These are phyloP conservation scores for Drosophila jambulina DNA, from an alignment of 1,140 invertebrate species.

Conservation along the genomic window DNA sequence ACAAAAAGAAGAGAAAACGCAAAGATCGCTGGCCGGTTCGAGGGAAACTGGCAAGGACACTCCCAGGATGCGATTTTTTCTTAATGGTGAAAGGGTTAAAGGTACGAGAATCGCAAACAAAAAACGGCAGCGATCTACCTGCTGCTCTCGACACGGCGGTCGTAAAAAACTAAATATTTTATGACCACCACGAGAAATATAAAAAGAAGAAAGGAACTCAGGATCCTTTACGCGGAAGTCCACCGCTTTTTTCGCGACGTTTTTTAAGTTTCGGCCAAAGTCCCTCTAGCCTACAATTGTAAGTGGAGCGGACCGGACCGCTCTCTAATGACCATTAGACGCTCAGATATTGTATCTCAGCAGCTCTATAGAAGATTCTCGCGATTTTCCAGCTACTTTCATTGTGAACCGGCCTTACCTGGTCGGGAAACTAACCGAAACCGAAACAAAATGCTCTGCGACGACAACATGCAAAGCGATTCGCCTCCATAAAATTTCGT, in stretches of 20 bases:
- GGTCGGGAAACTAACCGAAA: constrained; percentile 35
- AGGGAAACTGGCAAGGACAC: constrained; percentile 61
- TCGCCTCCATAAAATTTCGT: constrained; percentile 39
- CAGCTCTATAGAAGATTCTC: constrained; percentile 56
- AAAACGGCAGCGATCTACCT: constrained; percentile 51
- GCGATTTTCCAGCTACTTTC: constrained; percentile 78
- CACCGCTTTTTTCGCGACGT: constrained; percentile 22
- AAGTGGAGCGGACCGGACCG: constrained; percentile 64
- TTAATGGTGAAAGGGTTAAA: constrained; percentile 79
- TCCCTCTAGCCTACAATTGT: constrained; percentile 46
- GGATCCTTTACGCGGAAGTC: constrained; percentile 70
- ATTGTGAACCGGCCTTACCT: constrained; percentile 74
- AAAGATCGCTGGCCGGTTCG: constrained; percentile 31
- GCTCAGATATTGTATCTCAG: constrained; percentile 5
- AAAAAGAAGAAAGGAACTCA: constrained; percentile 1
- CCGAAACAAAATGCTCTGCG: constrained; percentile 29
- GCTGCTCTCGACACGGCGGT: neutral
- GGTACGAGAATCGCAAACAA: constrained; percentile 20
- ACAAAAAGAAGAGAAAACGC: constrained; percentile 55
- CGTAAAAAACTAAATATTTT: constrained; percentile 80
- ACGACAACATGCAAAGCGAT: constrained; percentile 27
- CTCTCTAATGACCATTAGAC: constrained; percentile 45
- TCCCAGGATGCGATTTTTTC: constrained; percentile 48
- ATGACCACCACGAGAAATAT: constrained; percentile 46
- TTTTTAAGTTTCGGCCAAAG: constrained; percentile 35